Base-by-base conservation (phyloP, 2,888 invertebrate genomes). In the Saturnia japonica region DNA sequence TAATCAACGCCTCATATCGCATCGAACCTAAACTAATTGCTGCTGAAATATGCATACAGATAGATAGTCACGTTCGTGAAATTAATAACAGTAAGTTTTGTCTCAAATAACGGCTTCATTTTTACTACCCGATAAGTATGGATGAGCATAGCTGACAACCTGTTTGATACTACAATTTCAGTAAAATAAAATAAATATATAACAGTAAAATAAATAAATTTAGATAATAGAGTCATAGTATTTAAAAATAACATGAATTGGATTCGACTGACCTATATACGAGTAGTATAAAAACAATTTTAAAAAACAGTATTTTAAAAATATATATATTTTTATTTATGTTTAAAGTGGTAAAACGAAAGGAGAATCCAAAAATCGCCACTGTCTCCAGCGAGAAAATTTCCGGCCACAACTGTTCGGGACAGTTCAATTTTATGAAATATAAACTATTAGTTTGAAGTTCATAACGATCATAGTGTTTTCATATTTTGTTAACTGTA, bases 401-500 rank as follows among this genome's bases (percentile, higher is more conserved):
- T 88, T 89, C 90, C 89, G 88, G 85, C 85, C 85, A 81, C 81
- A 88, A 87, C 86, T 86, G 79, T 82, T 83, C 76, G 84, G 84
- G 82, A 87, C 87, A 80, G 88, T 88, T 88, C 85, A 87, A 88
- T 89, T 89, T 88, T 85, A 88, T 82, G 83, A 87, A 85, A 85
- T 87, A 85, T 82, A 85, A 85, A 85, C 83, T 84, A 84, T 84
- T 82, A 78, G 79, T 77, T 80, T 81, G 77, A 76, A 77, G 77
- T 80, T 80, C 76, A 78, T 80, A 80, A 83, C 80, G 82, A 85
- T 82, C 80, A 76, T 73, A 72, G 81, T 75, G 78, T 78, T 80
- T 85, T 85, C 80, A 83, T 82, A 73, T 74, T 4, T 28, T 60
- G 9, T 28, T 25, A 60, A 28, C 12, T 60, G 6, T 60, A 25